Base-by-base conservation (phyloP, 2,797 vertebrate genomes). In the Stomatorhinus walkeri region DNA sequence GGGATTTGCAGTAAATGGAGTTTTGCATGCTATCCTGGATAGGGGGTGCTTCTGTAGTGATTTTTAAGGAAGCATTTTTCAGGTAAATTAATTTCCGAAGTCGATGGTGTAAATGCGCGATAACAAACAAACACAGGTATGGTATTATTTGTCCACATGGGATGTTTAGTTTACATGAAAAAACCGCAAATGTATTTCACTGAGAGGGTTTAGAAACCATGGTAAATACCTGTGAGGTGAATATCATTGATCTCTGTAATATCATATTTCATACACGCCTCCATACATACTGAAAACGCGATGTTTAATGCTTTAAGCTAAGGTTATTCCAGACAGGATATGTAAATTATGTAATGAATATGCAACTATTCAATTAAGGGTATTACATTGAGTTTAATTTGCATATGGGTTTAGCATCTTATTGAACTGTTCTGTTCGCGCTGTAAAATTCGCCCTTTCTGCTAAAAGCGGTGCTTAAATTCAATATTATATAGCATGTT, bases 351-450 rank as follows among this genome's bases (percentile, higher is more conserved):
- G 28, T 72, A 94, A 96, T 96, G 95, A 95, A 96, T 96, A 96
- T 96, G 96, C 94, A 96, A 96, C 94, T 95, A 95, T 96, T 96
- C 95, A 96, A 96, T 96, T 96, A 96, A 93, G 93, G 94, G 94
- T 46, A 90, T 90, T 90, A 85, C 89, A 86, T 89, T 59, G 87
- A 87, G 51, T 88, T 87, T 88, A 59, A 90, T 91, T 89, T 87
- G 89, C 90, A 91, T 89, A 84, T 79, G 61, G 89, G 85, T 91
- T 91, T 88, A 89, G 87, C 52, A 76, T 85, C 61, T 90, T 24
- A 89, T 54, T 61, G 51, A 87, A 59, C 54, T 72, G 8, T 28
- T 85, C 68, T 88, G 87, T 89, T 89, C 86, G 40, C 87, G 86
- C 43, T 91, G 83, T 72, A 56, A 89, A 88, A 61, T 10, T 19